These are phyloP conservation scores for Prunella fulvescens DNA, from an alignment of 2,113 vertebrate species.

Conservation along the genomic window DNA sequence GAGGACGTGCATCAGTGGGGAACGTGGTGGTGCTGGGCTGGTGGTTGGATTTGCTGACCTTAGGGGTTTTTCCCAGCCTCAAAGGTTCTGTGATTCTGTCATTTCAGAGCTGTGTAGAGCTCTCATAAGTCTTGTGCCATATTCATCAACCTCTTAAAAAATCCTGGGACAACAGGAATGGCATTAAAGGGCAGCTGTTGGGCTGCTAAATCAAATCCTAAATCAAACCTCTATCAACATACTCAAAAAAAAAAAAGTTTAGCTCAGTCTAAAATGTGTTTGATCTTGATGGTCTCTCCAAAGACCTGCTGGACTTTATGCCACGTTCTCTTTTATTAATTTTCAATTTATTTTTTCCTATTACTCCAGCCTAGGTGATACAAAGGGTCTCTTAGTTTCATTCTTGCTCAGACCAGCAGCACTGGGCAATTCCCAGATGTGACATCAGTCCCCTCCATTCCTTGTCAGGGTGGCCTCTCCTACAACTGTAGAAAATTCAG, in stretches of 20 bases:
- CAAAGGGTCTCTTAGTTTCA: not conserved
- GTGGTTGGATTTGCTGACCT: not conserved
- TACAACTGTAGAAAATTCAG: not conserved
- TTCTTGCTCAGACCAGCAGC: not conserved
- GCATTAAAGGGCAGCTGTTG: not conserved
- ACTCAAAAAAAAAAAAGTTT: not conserved
- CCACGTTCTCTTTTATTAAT: not conserved
- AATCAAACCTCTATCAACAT: not conserved
- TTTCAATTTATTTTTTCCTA: not conserved
- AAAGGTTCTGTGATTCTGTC: not conserved
- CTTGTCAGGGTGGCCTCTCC: not conserved
- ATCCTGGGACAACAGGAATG: not conserved
- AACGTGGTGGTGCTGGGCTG: not conserved
- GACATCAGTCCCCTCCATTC: not conserved
- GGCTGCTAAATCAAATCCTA: not conserved
- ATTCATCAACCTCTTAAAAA: not conserved
- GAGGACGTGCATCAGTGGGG: accelerated
- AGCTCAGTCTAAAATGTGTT: not conserved
- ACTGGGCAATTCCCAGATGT: accelerated
- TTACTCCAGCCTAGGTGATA: not conserved
- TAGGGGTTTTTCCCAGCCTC: not conserved
- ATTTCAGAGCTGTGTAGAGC: not conserved
- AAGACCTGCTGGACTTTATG: not conserved
- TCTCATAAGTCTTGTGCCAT: not conserved
- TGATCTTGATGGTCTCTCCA: not conserved